These are phyloP conservation scores for Galerucella nymphaeae DNA, from an alignment of 2,888 invertebrate genomes.

Conservation along the genomic window DNA sequence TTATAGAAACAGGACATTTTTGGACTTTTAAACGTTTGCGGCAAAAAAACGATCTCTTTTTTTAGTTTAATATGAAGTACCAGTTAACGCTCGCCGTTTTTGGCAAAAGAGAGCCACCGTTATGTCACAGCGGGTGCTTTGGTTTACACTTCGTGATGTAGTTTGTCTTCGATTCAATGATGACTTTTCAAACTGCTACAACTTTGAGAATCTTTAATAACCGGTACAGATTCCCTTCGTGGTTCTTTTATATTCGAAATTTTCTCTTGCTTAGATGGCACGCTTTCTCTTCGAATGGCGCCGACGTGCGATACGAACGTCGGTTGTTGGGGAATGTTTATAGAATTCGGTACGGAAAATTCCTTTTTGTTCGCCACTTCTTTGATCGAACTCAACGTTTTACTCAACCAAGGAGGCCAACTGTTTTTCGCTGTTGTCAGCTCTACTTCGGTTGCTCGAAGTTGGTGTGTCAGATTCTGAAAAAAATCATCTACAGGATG, in stretches of 20 bases:
- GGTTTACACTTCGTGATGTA: neutral
- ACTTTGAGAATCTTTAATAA: slow-evolving; percentile 65
- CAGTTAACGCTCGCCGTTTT: neutral
- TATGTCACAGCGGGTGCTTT: neutral
- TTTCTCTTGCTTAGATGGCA: slow-evolving; percentile 59
- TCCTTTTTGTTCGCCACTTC: slow-evolving; percentile 75
- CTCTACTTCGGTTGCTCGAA: slow-evolving; percentile 85
- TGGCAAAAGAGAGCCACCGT: neutral
- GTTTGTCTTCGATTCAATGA: slow-evolving; percentile 30
- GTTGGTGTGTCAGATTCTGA: slow-evolving; percentile 90
- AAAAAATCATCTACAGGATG: neutral
- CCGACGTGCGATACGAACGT: slow-evolving; percentile 64
- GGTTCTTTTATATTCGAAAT: slow-evolving; percentile 48
- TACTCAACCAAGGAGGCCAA: slow-evolving; percentile 95
- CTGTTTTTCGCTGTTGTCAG: slow-evolving; percentile 75
- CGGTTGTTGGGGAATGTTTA: slow-evolving; percentile 55
- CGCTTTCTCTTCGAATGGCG: slow-evolving; percentile 64
- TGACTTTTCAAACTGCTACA: slow-evolving; percentile 60
- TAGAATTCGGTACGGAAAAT: slow-evolving; percentile 54
- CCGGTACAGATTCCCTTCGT: slow-evolving; percentile 60
- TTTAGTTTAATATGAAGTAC: neutral
- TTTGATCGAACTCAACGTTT: slow-evolving; percentile 85
- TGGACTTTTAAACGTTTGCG: no score
- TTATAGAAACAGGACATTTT: no score
- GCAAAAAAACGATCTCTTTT: neutral